A percentile compares a stretch with the other conserved stretches of the same genome.
These are phyloP conservation scores for Leptopilina syphax DNA, from an alignment of 2,888 invertebrate genomes.

Conservation along the genomic window DNA sequence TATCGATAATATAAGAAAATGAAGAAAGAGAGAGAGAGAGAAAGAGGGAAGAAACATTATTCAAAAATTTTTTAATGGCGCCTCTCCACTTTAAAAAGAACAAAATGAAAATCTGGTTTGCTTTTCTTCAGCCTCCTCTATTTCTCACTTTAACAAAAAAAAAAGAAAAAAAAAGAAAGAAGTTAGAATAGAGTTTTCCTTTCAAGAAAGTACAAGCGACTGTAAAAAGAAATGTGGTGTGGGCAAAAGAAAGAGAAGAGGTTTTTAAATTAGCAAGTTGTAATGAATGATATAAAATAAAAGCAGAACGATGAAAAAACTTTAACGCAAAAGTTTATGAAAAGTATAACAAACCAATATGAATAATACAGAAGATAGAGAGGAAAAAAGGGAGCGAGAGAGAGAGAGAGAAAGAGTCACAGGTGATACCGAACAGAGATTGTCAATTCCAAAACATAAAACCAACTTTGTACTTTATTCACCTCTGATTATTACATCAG, in stretches of 20 bases:
- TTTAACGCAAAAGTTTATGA: slow-evolving; percentile 30
- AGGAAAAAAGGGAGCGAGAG: no score
- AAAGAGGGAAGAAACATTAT: background rate
- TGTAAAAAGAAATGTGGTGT: slow-evolving; percentile 4
- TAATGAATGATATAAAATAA: slow-evolving; percentile 52
- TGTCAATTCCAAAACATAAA: slow-evolving; percentile 1
- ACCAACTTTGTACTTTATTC: background rate
- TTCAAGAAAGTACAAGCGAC: slow-evolving; percentile 12
- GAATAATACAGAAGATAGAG: slow-evolving; percentile 1
- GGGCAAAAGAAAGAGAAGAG: slow-evolving; percentile 41
- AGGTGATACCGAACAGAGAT: slow-evolving; percentile 15
- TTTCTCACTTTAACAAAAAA: no score
- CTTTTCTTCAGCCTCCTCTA: slow-evolving; percentile 4
- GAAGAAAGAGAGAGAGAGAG: background rate
- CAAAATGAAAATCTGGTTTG: slow-evolving; percentile 25
- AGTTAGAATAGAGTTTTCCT: slow-evolving; percentile 28
- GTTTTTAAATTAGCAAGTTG: slow-evolving; percentile 55
- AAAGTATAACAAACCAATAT: slow-evolving; percentile 22
- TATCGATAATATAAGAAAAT: background rate
- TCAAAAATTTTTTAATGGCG: slow-evolving; percentile 10
- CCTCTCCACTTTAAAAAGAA: background rate
- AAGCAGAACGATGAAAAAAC: slow-evolving; percentile 45
- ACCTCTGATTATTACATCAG: background rate
- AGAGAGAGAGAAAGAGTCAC: background rate
- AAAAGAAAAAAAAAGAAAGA: background rate